Evolutionary conservation across 2,113 vertebrate species (phyloP).

Genomic region (Bombycilla garrulus): DNA sequence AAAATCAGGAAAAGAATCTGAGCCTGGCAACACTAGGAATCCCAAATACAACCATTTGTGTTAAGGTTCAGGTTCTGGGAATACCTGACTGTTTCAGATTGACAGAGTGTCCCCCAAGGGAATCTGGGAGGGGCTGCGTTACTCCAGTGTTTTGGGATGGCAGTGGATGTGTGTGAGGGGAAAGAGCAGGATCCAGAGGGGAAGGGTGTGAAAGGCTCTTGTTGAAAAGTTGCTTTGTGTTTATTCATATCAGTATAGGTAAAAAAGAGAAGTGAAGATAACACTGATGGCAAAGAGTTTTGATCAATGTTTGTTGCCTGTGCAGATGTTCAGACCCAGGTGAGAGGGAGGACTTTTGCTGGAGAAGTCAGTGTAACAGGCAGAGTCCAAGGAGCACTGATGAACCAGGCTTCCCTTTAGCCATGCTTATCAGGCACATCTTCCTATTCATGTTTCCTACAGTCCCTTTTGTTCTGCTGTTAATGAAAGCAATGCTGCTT

Average conservation of each 20-base stretch:
- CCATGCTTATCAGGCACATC: neutral
- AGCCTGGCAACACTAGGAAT: conserved; percentile 24
- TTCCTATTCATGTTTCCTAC: neutral
- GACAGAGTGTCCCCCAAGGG: conserved; percentile 12
- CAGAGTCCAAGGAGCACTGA: neutral
- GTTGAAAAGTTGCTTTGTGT: neutral
- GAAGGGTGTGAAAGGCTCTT: neutral
- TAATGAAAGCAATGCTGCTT: neutral
- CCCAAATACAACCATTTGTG: conserved; percentile 50
- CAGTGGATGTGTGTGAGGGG: accelerated
- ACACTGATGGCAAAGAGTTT: neutral
- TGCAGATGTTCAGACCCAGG: neutral
- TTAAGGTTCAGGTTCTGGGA: conserved; percentile 58
- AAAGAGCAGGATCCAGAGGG: neutral
- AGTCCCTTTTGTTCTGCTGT: neutral
- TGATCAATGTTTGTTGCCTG: neutral
- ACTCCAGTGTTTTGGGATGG: conserved; percentile 36
- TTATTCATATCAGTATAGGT: neutral
- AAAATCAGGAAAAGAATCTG: neutral
- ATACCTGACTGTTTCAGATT: conserved; percentile 50
- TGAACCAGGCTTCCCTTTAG: neutral
- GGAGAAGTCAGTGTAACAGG: neutral
- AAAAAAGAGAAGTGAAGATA: neutral
- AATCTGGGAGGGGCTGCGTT: conserved; percentile 48
- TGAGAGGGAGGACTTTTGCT: neutral